A percentile compares a stretch with the other conserved stretches of the same genome.
phyloP scores from a whole-genome alignment of 2,113 vertebrate genomes.

The Furnarius figulus region DNA sequence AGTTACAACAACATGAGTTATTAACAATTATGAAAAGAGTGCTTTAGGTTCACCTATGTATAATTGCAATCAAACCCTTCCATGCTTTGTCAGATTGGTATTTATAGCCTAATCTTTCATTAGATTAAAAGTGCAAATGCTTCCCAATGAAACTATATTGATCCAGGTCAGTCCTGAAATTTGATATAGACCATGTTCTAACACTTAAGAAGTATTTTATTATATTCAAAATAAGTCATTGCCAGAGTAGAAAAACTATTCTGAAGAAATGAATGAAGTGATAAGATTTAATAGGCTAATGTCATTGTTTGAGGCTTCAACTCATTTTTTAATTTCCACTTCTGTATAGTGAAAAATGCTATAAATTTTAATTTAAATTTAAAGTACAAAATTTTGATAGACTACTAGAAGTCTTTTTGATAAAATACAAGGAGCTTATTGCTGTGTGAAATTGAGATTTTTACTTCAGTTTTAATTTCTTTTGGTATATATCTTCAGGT shows the following conservation, averaged over 20 bases:
- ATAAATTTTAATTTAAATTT: neutral
- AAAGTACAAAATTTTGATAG: neutral
- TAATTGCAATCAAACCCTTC: neutral
- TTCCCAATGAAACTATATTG: neutral
- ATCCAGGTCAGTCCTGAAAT: neutral
- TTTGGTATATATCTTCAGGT: neutral
- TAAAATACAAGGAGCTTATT: neutral
- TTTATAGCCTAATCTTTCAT: neutral
- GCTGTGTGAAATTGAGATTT: neutral
- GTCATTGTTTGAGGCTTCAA: neutral
- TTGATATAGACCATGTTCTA: neutral
- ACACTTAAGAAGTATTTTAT: neutral
- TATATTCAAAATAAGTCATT: neutral
- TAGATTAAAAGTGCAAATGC: neutral
- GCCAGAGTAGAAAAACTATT: neutral
- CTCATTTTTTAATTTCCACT: neutral
- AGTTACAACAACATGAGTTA: neutral
- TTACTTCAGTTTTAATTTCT: neutral
- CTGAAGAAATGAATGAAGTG: neutral
- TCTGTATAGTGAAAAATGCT: neutral
- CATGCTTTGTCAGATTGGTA: neutral
- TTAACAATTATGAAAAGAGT: neutral
- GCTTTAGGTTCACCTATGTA: neutral
- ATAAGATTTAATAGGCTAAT: neutral
- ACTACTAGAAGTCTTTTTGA: neutral